Percentiles rank a stretch among this genome's conserved stretches.
Evolutionary conservation across 2,888 invertebrate species (phyloP).

Genomic region (Drosophila antonietae): DNA sequence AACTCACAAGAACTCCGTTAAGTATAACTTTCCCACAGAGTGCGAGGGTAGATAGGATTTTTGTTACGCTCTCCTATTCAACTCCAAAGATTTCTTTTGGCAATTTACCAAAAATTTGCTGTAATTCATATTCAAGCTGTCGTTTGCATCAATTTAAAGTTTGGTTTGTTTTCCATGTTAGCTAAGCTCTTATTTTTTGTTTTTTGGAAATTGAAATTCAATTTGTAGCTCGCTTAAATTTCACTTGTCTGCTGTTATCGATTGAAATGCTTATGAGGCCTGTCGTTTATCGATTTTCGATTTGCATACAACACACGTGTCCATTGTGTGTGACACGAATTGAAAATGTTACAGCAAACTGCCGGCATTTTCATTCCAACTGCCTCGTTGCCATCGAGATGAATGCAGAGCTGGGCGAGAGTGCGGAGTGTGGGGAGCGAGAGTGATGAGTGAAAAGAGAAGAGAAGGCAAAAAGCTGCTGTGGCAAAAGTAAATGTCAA

Average conservation of each 20-base stretch:
- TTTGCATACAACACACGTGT: conserved; percentile 44
- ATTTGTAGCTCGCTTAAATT: conserved; percentile 17
- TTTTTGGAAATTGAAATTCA: neutral
- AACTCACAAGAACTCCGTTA: no score
- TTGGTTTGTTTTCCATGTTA: neutral
- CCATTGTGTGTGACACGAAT: conserved; percentile 46
- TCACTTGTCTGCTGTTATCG: conserved; percentile 32
- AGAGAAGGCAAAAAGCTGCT: conserved; percentile 3
- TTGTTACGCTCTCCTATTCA: neutral
- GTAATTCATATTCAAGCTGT: neutral
- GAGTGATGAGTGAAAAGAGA: neutral
- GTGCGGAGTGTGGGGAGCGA: neutral
- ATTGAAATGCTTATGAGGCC: conserved; percentile 39
- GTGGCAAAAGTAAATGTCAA: conserved; percentile 61
- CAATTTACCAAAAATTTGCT: neutral
- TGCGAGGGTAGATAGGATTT: no score
- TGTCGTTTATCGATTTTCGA: conserved; percentile 66
- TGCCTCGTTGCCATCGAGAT: neutral
- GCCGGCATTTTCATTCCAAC: conserved; percentile 23
- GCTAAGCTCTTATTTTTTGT: neutral
- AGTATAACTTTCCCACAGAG: no score
- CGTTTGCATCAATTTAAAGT: neutral
- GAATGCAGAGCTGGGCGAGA: neutral
- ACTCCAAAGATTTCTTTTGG: no score
- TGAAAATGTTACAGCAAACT: conserved; percentile 35